A percentile compares a stretch with the other conserved stretches of the same genome.
Evolutionary conservation across 2,888 invertebrate genomes (phyloP).

Genomic region (Eulithis testata): DNA sequence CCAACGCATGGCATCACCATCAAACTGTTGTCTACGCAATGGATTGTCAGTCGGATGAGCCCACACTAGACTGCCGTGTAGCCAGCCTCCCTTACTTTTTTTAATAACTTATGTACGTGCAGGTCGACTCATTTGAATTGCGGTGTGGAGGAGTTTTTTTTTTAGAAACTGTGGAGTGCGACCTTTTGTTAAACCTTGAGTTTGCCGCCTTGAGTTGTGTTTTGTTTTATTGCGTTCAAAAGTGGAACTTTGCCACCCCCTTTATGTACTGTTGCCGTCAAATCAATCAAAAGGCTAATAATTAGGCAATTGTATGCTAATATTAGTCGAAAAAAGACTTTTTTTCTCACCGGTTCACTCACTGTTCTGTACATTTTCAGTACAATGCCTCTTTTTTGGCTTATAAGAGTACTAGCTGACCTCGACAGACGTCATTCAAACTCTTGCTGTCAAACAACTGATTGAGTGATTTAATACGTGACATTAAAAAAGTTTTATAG

Average conservation of each 20-base stretch:
- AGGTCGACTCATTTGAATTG: constrained; percentile 59
- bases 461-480: too few relatives aligned
- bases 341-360: too few relatives aligned
- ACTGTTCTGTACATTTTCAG: too few relatives aligned
- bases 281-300: constrained; percentile 22
- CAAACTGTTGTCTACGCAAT: not conserved
- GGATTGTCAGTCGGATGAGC: constrained; percentile 18
- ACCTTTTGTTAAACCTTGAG: constrained; percentile 61
- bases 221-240: constrained; percentile 34
- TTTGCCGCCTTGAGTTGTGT: constrained; percentile 66
- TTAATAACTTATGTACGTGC: constrained; percentile 82
- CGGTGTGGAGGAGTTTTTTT: constrained; percentile 61
- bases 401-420: too few relatives aligned
- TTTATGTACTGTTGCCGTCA: constrained; percentile 10
- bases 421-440: too few relatives aligned
- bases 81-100: constrained; percentile 65
- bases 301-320: constrained; percentile 5
- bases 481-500: too few relatives aligned
- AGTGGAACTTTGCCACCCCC: constrained; percentile 22
- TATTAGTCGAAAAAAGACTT: too few relatives aligned
- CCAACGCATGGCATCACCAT: too few relatives aligned
- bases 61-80: constrained; percentile 20
- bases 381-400: too few relatives aligned
- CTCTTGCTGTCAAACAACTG: too few relatives aligned
- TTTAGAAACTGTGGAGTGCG: constrained; percentile 73